Evolutionary conservation across 2,113 vertebrate species (phyloP).

Genomic region (Mastomys coucha): DNA sequence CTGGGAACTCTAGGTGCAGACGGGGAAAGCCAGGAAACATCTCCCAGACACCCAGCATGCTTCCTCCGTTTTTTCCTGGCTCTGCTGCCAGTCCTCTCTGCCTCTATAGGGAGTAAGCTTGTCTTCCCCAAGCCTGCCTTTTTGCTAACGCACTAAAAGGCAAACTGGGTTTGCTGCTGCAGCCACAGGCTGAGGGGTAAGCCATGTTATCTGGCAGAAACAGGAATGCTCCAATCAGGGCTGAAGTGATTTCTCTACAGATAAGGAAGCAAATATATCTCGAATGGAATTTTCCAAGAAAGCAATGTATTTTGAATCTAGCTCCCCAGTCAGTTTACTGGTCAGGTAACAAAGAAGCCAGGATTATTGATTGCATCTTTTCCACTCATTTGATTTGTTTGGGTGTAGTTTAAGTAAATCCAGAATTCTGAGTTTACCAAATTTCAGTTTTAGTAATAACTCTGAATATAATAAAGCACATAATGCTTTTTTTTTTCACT

Average conservation of each 20-base stretch:
- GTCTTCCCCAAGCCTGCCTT: neutral
- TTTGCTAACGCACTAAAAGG: constrained; percentile 19
- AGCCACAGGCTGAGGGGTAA: neutral
- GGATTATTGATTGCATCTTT: neutral
- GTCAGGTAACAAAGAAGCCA: neutral
- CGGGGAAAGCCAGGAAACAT: neutral
- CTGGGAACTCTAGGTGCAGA: neutral
- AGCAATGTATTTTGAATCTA: constrained; percentile 15
- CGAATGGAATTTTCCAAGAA: constrained; percentile 71
- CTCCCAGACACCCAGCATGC: neutral
- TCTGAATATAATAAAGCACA: neutral
- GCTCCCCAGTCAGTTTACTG: neutral
- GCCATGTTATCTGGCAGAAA: constrained; percentile 59
- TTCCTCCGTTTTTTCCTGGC: neutral
- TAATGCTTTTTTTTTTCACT: neutral
- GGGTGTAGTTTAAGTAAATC: neutral
- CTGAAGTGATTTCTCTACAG: constrained; percentile 65
- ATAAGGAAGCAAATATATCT: constrained; percentile 67
- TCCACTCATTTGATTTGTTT: neutral
- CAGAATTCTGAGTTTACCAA: neutral
- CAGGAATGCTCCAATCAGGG: constrained; percentile 41
- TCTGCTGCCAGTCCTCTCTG: neutral
- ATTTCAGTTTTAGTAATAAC: neutral
- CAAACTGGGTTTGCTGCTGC: constrained; percentile 13
- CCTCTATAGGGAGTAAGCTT: neutral